These are phyloP conservation scores for Teleiodes luculella DNA, from an alignment of 2,888 invertebrate species.

Conservation along the genomic window DNA sequence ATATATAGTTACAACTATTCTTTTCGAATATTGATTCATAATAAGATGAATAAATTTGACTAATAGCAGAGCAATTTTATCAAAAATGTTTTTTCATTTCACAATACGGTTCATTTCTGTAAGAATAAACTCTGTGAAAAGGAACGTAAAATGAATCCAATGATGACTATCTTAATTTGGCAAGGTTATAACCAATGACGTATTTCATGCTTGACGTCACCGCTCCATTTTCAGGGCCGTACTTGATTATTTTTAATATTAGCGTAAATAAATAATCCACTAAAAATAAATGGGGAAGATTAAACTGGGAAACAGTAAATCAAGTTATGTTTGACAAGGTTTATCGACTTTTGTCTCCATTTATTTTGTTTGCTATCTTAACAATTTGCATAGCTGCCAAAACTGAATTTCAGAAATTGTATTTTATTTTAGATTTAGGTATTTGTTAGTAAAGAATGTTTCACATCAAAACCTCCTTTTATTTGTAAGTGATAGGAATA, in stretches of 20 bases:
- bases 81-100: neutral
- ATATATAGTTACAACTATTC: too few species aligned
- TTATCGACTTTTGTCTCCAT: neutral
- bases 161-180: conserved; percentile 31
- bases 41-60: too few species aligned
- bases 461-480: too few species aligned
- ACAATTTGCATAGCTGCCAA: too few species aligned
- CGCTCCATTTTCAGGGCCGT: conserved; percentile 71
- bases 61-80: neutral
- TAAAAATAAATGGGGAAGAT: conserved; percentile 39
- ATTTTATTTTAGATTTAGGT: too few species aligned
- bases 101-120: neutral
- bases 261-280: conserved; percentile 41
- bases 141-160: conserved; percentile 41
- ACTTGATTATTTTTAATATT: conserved; percentile 60
- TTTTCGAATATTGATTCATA: too few species aligned
- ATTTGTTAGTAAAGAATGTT: too few species aligned
- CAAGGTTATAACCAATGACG: conserved; percentile 59
- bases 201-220: conserved; percentile 63
- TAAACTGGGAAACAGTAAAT: conserved; percentile 23
- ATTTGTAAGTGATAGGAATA: too few species aligned
- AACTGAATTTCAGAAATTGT: too few species aligned
- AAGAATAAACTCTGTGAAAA: conserved; percentile 30
- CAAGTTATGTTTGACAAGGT: neutral
- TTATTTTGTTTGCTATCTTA: neutral